Evolutionary conservation across 2,113 vertebrate genomes (phyloP), one percentile per base, ranked within the genome.

Genomic region (Corvus hawaiiensis): DNA sequence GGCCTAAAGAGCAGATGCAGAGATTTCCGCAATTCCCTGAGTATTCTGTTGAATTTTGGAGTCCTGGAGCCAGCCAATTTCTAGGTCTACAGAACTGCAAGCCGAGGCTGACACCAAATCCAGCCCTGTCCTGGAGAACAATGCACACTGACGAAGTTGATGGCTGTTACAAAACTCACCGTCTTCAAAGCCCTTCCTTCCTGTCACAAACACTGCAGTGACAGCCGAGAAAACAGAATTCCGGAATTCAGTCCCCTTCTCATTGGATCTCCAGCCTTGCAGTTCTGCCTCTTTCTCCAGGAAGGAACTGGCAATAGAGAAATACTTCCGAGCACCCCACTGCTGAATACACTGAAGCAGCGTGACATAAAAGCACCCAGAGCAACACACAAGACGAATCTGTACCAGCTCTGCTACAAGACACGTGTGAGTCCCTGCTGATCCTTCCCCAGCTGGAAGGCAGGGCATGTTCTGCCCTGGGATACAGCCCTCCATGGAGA

Each of bases 381-480:
- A 83, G 62, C 24, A 49, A 18, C 32, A 27, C 35, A 23, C 5
- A 6, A 32, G 55, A 26, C 0, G 0, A 62, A 54, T 21, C 9
- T 8, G 26, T 11, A 23, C 6, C 43, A 91, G 26, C 26, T 76
- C 49, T 66, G 24, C 64, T 69, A 27, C 75, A 30, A 37, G 39
- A 62, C 17, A 26, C 0, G 0, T 19, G 15, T 27, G 56, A 46
- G 48, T 13, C 43, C 55, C 30, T 46, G 79, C 30, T 59, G 72
- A 30, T 52, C 83, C 52, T 41, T 51, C 17, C 23, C 33, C 52
- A 21, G 41, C 3, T 4, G 6, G 49, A 75, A 68, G 41, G 71
- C 41, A 84, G 49, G 51, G 13, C 41, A 79, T 0, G 0, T 10
- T n/a, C 81, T 82, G 49, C 1, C 0, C 2, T n/a, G 46, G 32